A percentile compares a stretch with the other conserved stretches of the same genome.
Conservation (phyloP, 2,888 invertebrate species). For the Eustalomyia histrio region DNA sequence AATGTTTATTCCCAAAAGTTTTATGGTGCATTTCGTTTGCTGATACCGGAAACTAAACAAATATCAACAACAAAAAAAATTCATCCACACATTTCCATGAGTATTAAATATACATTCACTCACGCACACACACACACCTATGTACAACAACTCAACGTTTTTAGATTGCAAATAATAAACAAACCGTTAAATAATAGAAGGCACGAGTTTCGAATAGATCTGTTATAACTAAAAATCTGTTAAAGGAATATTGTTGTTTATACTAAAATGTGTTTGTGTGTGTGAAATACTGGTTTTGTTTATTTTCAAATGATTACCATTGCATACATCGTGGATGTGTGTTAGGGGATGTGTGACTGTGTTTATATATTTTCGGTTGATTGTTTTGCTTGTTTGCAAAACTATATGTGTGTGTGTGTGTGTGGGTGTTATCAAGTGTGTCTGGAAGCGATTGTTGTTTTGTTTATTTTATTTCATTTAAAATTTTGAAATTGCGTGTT, state of each 20-base stretch:
- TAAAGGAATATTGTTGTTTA: conserved; percentile 10
- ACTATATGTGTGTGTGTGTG: background rate
- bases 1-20: conserved; percentile 60
- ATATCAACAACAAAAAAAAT: conserved; percentile 31
- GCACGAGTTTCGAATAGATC: conserved; percentile 26
- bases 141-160: conserved; percentile 14
- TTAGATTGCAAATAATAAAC: conserved; percentile 49
- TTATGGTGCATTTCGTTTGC: conserved; percentile 58
- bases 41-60: conserved; percentile 63
- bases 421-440: background rate
- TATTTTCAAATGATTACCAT: conserved; percentile 32
- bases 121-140: background rate
- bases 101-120: background rate
- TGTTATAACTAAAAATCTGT: conserved; percentile 20
- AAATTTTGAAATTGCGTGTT: conserved; percentile 65
- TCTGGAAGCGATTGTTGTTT: conserved; percentile 17
- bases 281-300: background rate
- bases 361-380: conserved; percentile 14
- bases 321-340: background rate
- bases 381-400: background rate
- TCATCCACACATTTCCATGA: too few relatives aligned
- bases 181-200: conserved; percentile 34
- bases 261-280: background rate
- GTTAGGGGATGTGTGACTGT: background rate
- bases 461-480: conserved; percentile 59